Evolutionary conservation across 1,140 invertebrate species (phyloP).

Genomic region (Thaumatotibia leucotreta): DNA sequence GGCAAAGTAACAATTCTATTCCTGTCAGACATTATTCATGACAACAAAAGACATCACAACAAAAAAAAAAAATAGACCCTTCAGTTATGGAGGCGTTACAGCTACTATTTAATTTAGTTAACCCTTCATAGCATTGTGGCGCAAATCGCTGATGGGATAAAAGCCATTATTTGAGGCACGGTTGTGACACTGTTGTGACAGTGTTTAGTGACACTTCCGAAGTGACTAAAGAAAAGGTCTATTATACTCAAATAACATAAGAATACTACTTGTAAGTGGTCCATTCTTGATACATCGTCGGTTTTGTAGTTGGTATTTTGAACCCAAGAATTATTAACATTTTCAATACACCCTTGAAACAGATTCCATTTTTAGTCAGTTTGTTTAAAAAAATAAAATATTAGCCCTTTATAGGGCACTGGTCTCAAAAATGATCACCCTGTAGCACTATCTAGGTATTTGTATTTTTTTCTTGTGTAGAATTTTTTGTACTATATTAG

Average conservation of each 20-base stretch:
- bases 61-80: neutral
- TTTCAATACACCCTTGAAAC: too few relatives aligned
- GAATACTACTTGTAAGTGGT: neutral
- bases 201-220: constrained; percentile 12
- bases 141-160: constrained; percentile 22
- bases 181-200: constrained; percentile 13
- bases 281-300: neutral
- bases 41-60: neutral
- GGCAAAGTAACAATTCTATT: too few relatives aligned
- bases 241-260: neutral
- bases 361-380: too few relatives aligned
- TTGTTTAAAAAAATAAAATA: too few relatives aligned
- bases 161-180: constrained; percentile 11
- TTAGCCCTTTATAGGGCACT: too few relatives aligned
- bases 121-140: constrained; percentile 13
- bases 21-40: neutral
- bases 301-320: neutral
- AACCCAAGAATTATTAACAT: neutral
- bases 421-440: too few relatives aligned
- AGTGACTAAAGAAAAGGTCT: constrained; percentile 4
- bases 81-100: neutral
- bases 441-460: too few relatives aligned
- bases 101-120: constrained; percentile 16
- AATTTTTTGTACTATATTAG: too few relatives aligned
- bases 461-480: too few relatives aligned